A percentile compares a stretch with the other conserved stretches of the same genome.
Evolutionary conservation across 2,888 invertebrate genomes (phyloP).

Genomic region (Xanthostigma xanthostigma): DNA sequence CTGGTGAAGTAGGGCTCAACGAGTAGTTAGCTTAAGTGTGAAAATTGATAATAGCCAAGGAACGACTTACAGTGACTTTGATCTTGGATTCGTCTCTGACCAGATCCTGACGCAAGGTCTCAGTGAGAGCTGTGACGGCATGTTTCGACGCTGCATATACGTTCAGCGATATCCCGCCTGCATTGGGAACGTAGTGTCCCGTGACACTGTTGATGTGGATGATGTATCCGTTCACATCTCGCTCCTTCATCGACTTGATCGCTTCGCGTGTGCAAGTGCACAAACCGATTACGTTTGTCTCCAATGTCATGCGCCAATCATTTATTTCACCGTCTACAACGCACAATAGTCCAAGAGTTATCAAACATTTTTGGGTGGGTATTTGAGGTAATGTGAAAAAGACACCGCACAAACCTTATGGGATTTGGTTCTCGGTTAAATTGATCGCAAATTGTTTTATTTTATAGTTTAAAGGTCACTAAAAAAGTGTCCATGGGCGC

Average conservation of each 20-base stretch:
- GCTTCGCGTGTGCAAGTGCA: constrained; percentile 19
- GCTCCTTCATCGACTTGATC: constrained; percentile 16
- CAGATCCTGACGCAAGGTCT: constrained; percentile 14
- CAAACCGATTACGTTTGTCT: constrained; percentile 17
- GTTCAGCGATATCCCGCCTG: constrained; percentile 13
- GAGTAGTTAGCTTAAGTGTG: too few species aligned
- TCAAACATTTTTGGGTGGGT: too few species aligned
- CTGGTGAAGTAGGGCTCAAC: too few species aligned
- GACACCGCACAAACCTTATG: too few species aligned
- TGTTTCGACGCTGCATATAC: constrained; percentile 14
- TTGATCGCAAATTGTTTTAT: too few species aligned
- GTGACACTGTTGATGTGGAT: constrained; percentile 20
- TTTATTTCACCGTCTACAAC: constrained; percentile 13
- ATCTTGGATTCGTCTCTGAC: constrained; percentile 10
- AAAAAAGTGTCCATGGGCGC: too few species aligned
- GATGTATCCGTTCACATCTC: constrained; percentile 19
- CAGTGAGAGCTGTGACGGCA: constrained; percentile 15
- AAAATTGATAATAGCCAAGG: background rate
- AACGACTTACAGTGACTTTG: constrained; percentile 15
- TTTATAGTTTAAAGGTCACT: too few species aligned
- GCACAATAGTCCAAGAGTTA: background rate
- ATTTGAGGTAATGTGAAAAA: too few species aligned
- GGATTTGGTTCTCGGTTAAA: too few species aligned
- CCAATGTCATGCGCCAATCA: constrained; percentile 13
- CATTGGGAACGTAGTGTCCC: constrained; percentile 16